These are phyloP conservation scores for Acanthosepion pharaonis DNA, from an alignment of 2,888 invertebrate species.

Conservation along the genomic window DNA sequence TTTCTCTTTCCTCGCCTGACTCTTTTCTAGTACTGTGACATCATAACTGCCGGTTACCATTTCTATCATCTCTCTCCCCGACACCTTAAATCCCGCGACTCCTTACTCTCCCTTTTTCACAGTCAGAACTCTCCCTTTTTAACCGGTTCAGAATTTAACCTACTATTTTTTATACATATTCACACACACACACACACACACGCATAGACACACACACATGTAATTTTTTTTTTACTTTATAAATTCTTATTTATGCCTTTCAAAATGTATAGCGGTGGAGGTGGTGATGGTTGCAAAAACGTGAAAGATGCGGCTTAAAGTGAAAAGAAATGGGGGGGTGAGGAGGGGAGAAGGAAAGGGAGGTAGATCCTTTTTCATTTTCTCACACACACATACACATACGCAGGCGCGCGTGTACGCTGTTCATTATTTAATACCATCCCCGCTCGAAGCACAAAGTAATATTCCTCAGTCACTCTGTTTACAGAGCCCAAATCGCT, in stretches of 20 bases:
- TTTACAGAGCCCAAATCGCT: neutral
- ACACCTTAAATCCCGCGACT: neutral
- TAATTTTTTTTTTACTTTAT: neutral
- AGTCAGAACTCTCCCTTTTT: neutral
- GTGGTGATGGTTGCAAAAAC: neutral
- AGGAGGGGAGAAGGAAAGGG: neutral
- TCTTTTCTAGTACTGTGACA: neutral
- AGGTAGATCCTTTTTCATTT: neutral
- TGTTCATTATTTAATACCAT: neutral
- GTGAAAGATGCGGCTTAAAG: neutral
- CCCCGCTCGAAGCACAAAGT: neutral
- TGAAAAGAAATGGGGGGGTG: neutral
- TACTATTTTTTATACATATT: neutral
- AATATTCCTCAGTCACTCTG: neutral
- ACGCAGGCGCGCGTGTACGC: neutral
- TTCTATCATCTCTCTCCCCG: neutral
- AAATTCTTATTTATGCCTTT: neutral
- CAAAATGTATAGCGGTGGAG: neutral
- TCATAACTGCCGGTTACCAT: neutral
- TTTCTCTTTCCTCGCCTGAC: neutral
- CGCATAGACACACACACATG: neutral
- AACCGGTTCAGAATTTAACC: neutral
- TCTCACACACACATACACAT: neutral
- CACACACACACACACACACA: neutral
- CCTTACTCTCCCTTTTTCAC: neutral